Base-by-base conservation (phyloP, 2,888 invertebrate genomes). In the Hyposoter dolosus region DNA sequence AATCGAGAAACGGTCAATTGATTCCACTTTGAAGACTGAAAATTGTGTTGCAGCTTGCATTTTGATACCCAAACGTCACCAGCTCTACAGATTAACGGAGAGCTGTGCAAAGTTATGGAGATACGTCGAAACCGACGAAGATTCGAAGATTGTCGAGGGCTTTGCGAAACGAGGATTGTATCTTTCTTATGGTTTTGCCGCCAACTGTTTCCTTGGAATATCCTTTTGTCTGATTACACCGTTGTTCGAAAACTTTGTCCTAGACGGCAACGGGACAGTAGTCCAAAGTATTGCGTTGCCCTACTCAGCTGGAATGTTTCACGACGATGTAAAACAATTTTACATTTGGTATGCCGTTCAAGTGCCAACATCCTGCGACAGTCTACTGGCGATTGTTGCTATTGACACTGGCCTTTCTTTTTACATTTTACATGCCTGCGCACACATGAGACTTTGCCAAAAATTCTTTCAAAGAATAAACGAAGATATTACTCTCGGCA, bases 91-190 rank as follows among this genome's bases (percentile, higher is more conserved):
- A 7, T 82, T 90, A 50, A 50, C 90, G 19, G 45, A 28, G 9
- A 12, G 45, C 32, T 88, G 88, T 76, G 88, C 88, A 45, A 40
- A 82, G 3, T 85, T 90, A 17, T 90, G 90, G 90, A 23, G 75
- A 4, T 28, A n/a, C 4, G 76, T 90, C 17, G 82, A 79, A 28
- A n/a, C 35, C 1, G 43, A 32, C 0, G 88, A 90, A 40, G 88
- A 82, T 56, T 15, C 15, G 43, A 23, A 19, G 77, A 87, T 23
- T 47, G 65, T 76, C 9, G 53, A 72, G n/a, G 50, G 65, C 15
- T 89, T 86, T 53, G 69, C 82, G 6, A 87, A 63, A 17, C 74
- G 76, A 23, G 84, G 77, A 9, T 80, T 69, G n/a, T 82, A 80
- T 12, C 50, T 91, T 32, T 89, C 89, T 3, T 87, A 87, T 35